Evolutionary conservation across 1,140 invertebrate genomes (phyloP).

Genomic region (Frieseomelitta varia): DNA sequence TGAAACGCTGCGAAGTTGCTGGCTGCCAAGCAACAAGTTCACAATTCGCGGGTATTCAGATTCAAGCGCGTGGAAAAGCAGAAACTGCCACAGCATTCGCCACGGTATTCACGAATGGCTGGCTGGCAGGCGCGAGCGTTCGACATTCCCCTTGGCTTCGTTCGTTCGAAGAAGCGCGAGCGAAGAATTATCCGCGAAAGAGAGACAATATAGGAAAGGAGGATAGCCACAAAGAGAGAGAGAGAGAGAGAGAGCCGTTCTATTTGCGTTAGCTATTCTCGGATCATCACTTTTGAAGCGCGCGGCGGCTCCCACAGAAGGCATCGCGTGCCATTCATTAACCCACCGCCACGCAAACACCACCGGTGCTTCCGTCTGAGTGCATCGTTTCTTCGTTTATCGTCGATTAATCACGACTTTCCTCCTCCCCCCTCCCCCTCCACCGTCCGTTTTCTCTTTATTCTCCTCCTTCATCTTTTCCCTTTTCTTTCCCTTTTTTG

Average conservation of each 20-base stretch:
- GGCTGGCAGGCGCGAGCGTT: neutral
- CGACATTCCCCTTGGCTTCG: slow-evolving; percentile 12
- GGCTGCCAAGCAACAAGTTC: slow-evolving; percentile 24
- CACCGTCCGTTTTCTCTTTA: too few species aligned
- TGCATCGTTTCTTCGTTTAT: slow-evolving; percentile 8
- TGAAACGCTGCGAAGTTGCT: slow-evolving; percentile 6
- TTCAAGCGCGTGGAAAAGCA: slow-evolving; percentile 31
- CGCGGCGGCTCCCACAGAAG: neutral
- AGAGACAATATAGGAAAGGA: slow-evolving; percentile 9
- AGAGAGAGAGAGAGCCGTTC: too few species aligned
- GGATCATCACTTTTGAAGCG: slow-evolving; percentile 37
- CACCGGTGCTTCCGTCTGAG: neutral
- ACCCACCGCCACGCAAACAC: neutral
- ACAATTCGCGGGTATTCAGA: slow-evolving; percentile 22
- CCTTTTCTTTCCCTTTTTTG: too few species aligned
- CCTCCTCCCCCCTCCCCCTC: too few species aligned
- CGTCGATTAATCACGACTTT: slow-evolving; percentile 31
- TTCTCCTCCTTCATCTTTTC: too few species aligned
- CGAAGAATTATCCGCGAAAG: slow-evolving; percentile 28
- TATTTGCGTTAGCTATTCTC: slow-evolving; percentile 47
- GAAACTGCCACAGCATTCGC: slow-evolving; percentile 17
- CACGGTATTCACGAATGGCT: slow-evolving; percentile 9
- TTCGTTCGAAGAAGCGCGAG: neutral
- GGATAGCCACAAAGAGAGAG: neutral
- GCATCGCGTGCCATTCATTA: slow-evolving; percentile 40